phyloP scores from a whole-genome alignment of 2,888 invertebrate genomes.

The Salticus scenicus region DNA sequence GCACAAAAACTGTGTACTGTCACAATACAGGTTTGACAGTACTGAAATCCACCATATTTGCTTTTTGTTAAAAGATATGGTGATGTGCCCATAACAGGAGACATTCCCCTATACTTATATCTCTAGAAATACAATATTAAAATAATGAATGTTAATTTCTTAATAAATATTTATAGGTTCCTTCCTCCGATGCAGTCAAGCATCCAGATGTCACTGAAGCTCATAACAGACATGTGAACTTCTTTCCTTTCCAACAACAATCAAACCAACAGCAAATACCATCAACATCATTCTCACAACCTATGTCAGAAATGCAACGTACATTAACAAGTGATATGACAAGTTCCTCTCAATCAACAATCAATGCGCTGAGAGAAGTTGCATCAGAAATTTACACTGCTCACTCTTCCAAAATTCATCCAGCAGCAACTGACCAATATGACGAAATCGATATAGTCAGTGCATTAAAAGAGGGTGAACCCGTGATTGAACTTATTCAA shows the following conservation, averaged over 20 bases:
- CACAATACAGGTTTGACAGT: no score
- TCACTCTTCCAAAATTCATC: slow-evolving; percentile 36
- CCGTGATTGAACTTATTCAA: slow-evolving; percentile 49
- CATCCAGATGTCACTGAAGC: slow-evolving; percentile 21
- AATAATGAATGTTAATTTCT: no score
- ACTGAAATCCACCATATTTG: no score
- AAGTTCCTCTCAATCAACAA: not conserved
- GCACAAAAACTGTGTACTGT: no score
- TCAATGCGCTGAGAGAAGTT: slow-evolving; percentile 7
- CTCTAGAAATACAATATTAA: no score
- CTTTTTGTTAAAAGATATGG: no score
- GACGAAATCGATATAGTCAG: slow-evolving; percentile 61
- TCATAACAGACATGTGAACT: slow-evolving; percentile 35
- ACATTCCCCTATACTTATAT: no score
- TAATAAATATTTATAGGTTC: slow-evolving; percentile 12
- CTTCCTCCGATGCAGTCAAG: not conserved
- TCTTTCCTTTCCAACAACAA: slow-evolving; percentile 33
- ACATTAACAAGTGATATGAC: not conserved
- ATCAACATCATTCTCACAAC: not conserved
- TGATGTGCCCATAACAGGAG: no score
- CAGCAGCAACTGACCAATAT: slow-evolving; percentile 42
- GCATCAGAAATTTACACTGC: slow-evolving; percentile 34
- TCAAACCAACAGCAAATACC: not conserved
- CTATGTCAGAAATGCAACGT: not conserved
- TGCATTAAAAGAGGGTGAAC: slow-evolving; percentile 40